Percentiles rank a stretch among this genome's conserved stretches.
These are phyloP conservation scores for Itoplectis maculator DNA, from an alignment of 2,888 invertebrate species.

Conservation along the genomic window DNA sequence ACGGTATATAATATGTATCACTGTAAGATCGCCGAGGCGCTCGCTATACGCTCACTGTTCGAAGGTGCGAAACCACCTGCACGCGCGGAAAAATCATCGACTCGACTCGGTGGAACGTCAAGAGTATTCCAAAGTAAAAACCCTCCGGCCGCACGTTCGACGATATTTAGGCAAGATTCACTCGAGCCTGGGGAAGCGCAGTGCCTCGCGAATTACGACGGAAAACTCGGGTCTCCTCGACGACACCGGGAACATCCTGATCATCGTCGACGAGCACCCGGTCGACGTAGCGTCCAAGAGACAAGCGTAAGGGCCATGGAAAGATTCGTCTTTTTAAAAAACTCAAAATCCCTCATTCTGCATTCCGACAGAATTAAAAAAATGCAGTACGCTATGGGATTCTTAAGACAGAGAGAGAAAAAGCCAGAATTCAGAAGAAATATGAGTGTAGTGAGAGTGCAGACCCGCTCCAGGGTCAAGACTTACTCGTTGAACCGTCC, in stretches of 20 bases:
- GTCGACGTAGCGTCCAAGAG: constrained; percentile 1
- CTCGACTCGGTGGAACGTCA: constrained; percentile 33
- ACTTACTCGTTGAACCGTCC: constrained; percentile 51
- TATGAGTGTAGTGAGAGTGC: constrained; percentile 17
- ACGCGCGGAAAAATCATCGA: background rate
- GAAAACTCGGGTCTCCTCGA: background rate
- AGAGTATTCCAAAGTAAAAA: constrained; percentile 47
- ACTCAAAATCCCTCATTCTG: background rate
- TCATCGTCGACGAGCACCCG: constrained; percentile 1
- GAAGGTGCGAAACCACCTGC: constrained; percentile 19
- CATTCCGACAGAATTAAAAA: background rate
- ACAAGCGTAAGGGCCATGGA: background rate
- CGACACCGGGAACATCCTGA: constrained; percentile 11
- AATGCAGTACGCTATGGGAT: background rate
- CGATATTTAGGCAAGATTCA: constrained; percentile 30
- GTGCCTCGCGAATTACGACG: constrained; percentile 24
- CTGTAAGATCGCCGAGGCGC: constrained; percentile 34
- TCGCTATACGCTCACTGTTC: constrained; percentile 12
- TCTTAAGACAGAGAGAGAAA: background rate
- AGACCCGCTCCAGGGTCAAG: constrained; percentile 13
- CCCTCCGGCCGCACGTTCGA: background rate
- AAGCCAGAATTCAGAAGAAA: constrained; percentile 15
- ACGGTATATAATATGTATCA: constrained; percentile 40
- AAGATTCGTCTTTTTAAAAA: background rate
- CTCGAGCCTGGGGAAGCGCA: constrained; percentile 6